phyloP scores from a whole-genome alignment of 2,888 invertebrate genomes.

The Drosophila barbarae region DNA sequence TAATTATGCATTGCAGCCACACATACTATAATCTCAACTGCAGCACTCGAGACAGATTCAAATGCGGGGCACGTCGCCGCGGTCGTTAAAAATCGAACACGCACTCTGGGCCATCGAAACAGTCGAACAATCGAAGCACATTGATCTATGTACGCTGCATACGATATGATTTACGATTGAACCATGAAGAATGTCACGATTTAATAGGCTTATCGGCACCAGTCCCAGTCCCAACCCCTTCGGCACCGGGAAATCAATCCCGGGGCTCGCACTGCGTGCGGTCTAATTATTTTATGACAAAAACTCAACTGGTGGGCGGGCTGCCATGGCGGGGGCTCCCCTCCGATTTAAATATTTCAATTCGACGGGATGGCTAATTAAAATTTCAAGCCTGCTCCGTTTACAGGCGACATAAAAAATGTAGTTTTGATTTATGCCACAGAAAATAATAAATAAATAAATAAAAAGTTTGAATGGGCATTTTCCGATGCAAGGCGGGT shows the following conservation, averaged over 20 bases:
- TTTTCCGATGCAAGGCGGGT: neutral
- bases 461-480: constrained; percentile 32
- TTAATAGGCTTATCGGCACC: constrained; percentile 70
- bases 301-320: constrained; percentile 45
- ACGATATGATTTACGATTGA: constrained; percentile 72
- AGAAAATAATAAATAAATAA: constrained; percentile 29
- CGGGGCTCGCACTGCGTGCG: constrained; percentile 56
- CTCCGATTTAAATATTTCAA: constrained; percentile 35
- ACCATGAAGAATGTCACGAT: constrained; percentile 74
- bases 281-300: constrained; percentile 75
- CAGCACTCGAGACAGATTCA: constrained; percentile 46
- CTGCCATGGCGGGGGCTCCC: constrained; percentile 7
- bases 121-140: constrained; percentile 60
- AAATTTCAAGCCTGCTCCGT: constrained; percentile 55
- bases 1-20: constrained; percentile 37
- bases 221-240: constrained; percentile 27
- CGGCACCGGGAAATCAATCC: constrained; percentile 21
- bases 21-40: constrained; percentile 25
- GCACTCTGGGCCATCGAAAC: constrained; percentile 53
- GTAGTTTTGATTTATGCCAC: constrained; percentile 62
- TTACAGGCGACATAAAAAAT: constrained; percentile 50
- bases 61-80: constrained; percentile 64
- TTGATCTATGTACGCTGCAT: constrained; percentile 64
- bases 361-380: constrained; percentile 55
- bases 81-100: constrained; percentile 75